Evolutionary conservation across 2,797 vertebrate species (phyloP).

Genomic region (Anableps anableps): DNA sequence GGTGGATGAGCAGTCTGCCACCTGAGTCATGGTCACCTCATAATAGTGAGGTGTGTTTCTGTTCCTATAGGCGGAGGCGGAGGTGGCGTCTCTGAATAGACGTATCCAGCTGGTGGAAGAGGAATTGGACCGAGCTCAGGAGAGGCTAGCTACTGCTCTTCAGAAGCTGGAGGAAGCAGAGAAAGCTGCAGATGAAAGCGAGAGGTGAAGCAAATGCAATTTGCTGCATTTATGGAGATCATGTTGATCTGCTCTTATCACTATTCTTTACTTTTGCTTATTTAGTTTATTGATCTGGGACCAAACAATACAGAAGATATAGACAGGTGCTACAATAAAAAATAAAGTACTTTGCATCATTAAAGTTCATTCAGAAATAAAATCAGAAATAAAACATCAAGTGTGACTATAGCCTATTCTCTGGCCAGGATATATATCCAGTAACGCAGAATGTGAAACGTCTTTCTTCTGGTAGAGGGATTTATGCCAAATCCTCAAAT

Average conservation of each 20-base stretch:
- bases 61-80: conserved; percentile 88
- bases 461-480: neutral
- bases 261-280: neutral
- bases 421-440: neutral
- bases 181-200: conserved; percentile 96
- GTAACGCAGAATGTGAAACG: neutral
- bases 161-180: conserved; percentile 97
- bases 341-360: neutral
- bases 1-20: no score
- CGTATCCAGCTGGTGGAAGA: conserved; percentile 98
- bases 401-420: neutral
- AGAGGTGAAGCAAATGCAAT: conserved; percentile 90
- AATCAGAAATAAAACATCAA: neutral
- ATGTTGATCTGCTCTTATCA: neutral
- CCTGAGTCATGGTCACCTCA: no score
- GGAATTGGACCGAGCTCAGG: conserved; percentile 95
- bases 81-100: conserved; percentile 95
- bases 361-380: neutral
- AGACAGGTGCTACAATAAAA: neutral
- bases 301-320: neutral
- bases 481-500: neutral
- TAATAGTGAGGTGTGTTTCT: conserved; percentile 13
- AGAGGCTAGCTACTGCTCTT: conserved; percentile 93
- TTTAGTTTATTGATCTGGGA: neutral
- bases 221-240: no score